Evolutionary conservation across 2,113 vertebrate genomes (phyloP).

Genomic region (Myotis lucifugus): DNA sequence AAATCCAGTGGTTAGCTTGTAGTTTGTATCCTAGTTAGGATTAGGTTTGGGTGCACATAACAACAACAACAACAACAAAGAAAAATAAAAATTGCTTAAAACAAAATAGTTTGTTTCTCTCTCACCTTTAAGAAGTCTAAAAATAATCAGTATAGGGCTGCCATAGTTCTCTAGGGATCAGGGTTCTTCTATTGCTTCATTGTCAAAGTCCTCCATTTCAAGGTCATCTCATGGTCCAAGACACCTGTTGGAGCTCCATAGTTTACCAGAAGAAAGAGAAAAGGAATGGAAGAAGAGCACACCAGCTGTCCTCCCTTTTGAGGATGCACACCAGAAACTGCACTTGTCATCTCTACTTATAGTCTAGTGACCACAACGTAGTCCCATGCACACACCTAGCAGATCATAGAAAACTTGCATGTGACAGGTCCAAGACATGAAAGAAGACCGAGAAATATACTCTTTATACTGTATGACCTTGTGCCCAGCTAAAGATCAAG

Average conservation of each 20-base stretch:
- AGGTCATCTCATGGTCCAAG: background rate
- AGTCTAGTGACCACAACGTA: background rate
- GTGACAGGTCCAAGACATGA: background rate
- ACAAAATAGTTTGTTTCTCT: background rate
- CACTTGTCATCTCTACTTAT: background rate
- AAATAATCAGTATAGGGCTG: background rate
- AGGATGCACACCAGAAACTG: background rate
- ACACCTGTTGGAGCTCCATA: background rate
- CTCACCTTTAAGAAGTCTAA: background rate
- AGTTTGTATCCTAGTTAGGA: background rate
- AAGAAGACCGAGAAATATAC: background rate
- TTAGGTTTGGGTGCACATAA: background rate
- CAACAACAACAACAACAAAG: background rate
- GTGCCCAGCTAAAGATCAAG: background rate
- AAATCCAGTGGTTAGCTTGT: background rate
- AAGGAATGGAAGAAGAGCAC: background rate
- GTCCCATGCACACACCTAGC: background rate
- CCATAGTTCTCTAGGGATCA: background rate
- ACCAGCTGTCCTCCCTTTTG: background rate
- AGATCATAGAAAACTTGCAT: background rate
- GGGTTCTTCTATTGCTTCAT: background rate
- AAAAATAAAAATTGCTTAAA: background rate
- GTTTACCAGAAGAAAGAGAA: background rate
- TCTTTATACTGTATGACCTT: background rate
- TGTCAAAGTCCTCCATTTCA: background rate